Base-by-base conservation (phyloP, 2,797 vertebrate genomes). In the Microctenopoma steveboyesi region DNA sequence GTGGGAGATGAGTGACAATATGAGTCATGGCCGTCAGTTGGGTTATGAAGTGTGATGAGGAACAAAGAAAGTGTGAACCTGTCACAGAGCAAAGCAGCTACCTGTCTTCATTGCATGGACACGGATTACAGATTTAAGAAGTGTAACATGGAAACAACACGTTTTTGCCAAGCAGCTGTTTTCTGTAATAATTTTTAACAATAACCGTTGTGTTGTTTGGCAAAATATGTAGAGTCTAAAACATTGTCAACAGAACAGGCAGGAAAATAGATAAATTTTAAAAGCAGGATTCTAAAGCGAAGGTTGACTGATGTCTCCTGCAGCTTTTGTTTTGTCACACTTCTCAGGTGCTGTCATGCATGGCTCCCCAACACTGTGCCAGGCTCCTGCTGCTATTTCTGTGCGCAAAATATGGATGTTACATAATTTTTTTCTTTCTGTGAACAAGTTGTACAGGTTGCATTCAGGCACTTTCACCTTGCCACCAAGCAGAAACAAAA, bases 1-100 rank as follows among this genome's bases (percentile, higher is more conserved):
- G 85, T 85, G 84, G 89, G 85, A 88, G 87, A 90, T 83, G 85
- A 89, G 87, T 91, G 91, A 91, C 88, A 87, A 89, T 85, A 84
- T 84, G 88, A 90, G 81, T 86, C 80, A 84, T 74, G 83, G 81
- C 69, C 55, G 33, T 86, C 86, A 86, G 71, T 72, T 62, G 72
- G 83, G 85, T 86, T 91, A 86, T 84, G 76, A 85, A 86, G 76
- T 90, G 85, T 92, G 89, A 83, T 83, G 83, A 82, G 79, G 84
- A 86, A 90, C 81, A 87, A 84, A 87, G 76, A 79, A 80, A 83
- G 58, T 65, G 59, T 67, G 59, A 68, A 72, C 66, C 76, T 83
- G 78, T 88, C 81, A 77, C 59, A 79, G 67, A 82, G 70, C 67
- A 83, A 85, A 81, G 72, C 76, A 65, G 67, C 82, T 61, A 64